These are phyloP conservation scores for Lipophrys pholis DNA, from an alignment of 2,113 vertebrate genomes.

Conservation along the genomic window DNA sequence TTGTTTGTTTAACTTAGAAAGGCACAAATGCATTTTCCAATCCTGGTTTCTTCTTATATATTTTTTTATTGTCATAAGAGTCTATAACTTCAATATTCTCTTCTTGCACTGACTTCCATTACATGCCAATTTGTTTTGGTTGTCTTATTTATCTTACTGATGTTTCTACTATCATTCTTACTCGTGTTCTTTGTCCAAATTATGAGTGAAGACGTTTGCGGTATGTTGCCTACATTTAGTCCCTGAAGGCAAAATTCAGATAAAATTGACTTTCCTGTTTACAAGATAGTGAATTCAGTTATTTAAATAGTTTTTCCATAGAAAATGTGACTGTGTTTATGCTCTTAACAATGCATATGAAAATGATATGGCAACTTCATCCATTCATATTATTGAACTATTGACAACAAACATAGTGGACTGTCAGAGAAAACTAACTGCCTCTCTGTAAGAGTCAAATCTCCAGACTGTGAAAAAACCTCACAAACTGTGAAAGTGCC, in stretches of 20 bases:
- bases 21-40: too few species aligned
- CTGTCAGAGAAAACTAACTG: not conserved
- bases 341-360: not conserved
- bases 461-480: not conserved
- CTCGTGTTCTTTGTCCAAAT: not conserved
- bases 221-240: not conserved
- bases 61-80: too few species aligned
- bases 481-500: conserved; percentile 8
- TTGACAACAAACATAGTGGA: not conserved
- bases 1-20: too few species aligned
- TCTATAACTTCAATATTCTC: not conserved
- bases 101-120: not conserved
- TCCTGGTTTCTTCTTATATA: too few species aligned
- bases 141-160: not conserved
- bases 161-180: not conserved
- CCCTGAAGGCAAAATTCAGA: not conserved
- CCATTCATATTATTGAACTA: not conserved
- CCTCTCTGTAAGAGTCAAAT: not conserved
- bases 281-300: not conserved
- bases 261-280: not conserved
- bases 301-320: not conserved
- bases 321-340: too few species aligned
- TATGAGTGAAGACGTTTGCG: not conserved
- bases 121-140: not conserved
- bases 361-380: not conserved